Evolutionary conservation across 2,888 invertebrate genomes (phyloP).

Genomic region (Sepioteuthis lessoniana): DNA sequence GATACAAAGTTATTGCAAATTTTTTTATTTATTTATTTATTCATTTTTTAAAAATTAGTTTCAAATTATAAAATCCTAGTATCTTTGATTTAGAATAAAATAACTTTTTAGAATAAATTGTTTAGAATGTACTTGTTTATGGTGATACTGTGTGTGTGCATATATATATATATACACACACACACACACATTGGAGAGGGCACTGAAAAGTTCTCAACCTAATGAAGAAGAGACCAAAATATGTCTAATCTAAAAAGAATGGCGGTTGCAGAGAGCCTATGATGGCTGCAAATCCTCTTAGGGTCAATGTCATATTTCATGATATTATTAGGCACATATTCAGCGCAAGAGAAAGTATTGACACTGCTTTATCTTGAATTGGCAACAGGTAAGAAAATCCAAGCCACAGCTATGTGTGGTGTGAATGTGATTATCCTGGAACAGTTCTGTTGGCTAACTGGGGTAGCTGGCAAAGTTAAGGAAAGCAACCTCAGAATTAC

Average conservation of each 20-base stretch:
- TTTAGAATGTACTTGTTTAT: too few relatives aligned
- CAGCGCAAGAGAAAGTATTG: constrained; percentile 60
- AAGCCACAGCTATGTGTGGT: constrained; percentile 93
- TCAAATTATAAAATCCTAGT: too few relatives aligned
- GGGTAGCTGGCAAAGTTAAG: constrained; percentile 84
- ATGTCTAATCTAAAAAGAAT: not conserved
- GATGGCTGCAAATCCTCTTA: not conserved
- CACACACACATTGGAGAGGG: too few relatives aligned
- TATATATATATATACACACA: too few relatives aligned
- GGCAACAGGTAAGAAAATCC: constrained; percentile 86
- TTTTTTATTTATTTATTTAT: too few relatives aligned
- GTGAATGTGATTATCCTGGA: constrained; percentile 90
- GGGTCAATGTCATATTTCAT: not conserved
- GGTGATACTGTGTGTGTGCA: too few relatives aligned
- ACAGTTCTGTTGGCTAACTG: constrained; percentile 95
- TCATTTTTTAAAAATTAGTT: too few relatives aligned
- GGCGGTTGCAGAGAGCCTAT: not conserved
- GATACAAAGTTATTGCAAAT: too few relatives aligned
- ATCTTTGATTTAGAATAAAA: too few relatives aligned
- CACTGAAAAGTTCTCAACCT: too few relatives aligned
- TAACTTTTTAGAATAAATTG: too few relatives aligned
- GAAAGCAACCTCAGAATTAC: constrained; percentile 53
- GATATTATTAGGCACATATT: not conserved
- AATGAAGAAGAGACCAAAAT: not conserved
- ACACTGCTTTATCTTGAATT: constrained; percentile 96